Percentiles rank a stretch among this genome's conserved stretches.
Conservation (phyloP, 1,140 invertebrate species). For the Laodelphax striatellus region DNA sequence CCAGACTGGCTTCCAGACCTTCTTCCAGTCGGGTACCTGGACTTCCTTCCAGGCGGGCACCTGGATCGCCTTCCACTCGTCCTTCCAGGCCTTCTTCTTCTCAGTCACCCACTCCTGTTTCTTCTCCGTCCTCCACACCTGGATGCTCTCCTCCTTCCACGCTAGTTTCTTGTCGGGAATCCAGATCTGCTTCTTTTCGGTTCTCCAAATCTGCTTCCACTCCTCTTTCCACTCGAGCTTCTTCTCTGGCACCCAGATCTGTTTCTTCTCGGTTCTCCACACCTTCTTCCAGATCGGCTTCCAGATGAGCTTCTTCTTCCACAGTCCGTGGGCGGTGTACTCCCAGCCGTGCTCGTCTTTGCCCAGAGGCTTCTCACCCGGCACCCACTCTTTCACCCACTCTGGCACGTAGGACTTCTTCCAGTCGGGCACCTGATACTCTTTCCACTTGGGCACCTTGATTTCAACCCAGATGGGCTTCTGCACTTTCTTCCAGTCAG, state of each 20-base stretch:
- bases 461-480: conserved; percentile 28
- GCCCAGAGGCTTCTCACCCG: conserved; percentile 56
- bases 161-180: conserved; percentile 60
- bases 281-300: conserved; percentile 71
- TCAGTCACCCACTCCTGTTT: conserved; percentile 67
- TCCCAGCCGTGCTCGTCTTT: conserved; percentile 62
- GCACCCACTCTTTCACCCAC: conserved; percentile 53
- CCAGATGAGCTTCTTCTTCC: conserved; percentile 70
- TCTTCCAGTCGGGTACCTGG: conserved; percentile 41
- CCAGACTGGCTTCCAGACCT: conserved; percentile 33
- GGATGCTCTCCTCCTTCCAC: conserved; percentile 69
- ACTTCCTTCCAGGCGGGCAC: conserved; percentile 45
- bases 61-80: conserved; percentile 53
- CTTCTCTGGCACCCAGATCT: conserved; percentile 65
- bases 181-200: conserved; percentile 67
- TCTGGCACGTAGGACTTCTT: conserved; percentile 56
- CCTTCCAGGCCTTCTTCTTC: conserved; percentile 62
- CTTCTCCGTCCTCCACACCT: conserved; percentile 61
- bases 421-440: conserved; percentile 54
- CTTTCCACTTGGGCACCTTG: conserved; percentile 38
- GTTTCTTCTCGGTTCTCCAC: conserved; percentile 64
- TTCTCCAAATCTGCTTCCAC: conserved; percentile 68
- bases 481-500: conserved; percentile 34
- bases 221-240: conserved; percentile 66
- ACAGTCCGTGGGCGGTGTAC: conserved; percentile 63